Base-by-base conservation (phyloP, 1,140 invertebrate genomes). In the Drosophila ogumai region DNA sequence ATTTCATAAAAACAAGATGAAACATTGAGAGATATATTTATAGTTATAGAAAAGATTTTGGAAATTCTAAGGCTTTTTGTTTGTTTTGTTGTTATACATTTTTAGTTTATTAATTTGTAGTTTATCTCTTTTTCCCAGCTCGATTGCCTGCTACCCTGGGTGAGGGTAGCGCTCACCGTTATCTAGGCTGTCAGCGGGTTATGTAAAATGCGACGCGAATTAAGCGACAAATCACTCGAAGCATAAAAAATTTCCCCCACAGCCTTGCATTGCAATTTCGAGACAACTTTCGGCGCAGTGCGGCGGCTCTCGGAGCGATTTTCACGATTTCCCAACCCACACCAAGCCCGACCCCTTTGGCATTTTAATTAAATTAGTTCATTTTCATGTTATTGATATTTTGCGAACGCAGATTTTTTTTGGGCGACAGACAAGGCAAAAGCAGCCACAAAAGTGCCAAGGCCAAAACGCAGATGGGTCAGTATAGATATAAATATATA, bases 351-450 rank as follows among this genome's bases (percentile, higher is more conserved):
- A 38, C 36, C 52, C 44, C 38, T 31, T 5, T 47, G 47, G 50
- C 46, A 56, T 54, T 87, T 87, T 88, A 88, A 87, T 87, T 82
- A 74, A 87, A 87, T 88, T 88, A 88, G 80, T 78, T 86, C 75
- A 71, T 82, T 88, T 78, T 75, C 75, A 67, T 82, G 84, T 84
- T 81, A 75, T 84, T 73, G 68, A 87, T 79, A 75, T 79, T 71
- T 47, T 25, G 46, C 55, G 34, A 12, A 66, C 25, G 28, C n/a
- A 36, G 9, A 61, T 25, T 19, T 56, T 61, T 75, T 58, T 75
- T 49, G 50, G 50, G 43, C 32, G 44, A 49, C 56, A 22, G 22
- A 22, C 22, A 22, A 22, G 22, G 22, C 22, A 64, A 56, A 61
- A 54, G 65, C 66, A 47, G 49, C 40, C 59, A 22, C 43, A 64